These are phyloP conservation scores for Cantharis nigra DNA, from an alignment of 2,888 invertebrate genomes.

Conservation along the genomic window DNA sequence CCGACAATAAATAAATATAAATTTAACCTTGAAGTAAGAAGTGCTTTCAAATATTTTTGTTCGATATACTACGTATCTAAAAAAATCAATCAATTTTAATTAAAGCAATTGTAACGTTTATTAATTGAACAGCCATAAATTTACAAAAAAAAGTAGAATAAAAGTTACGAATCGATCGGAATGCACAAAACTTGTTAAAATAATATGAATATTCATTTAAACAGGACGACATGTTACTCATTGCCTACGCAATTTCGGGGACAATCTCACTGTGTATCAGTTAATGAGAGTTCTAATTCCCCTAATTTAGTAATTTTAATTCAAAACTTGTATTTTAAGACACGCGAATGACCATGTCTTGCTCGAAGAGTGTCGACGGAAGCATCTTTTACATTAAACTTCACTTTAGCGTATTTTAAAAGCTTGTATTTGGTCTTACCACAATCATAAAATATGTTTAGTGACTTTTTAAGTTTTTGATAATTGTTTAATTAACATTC, in stretches of 20 bases:
- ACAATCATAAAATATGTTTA: constrained; percentile 44
- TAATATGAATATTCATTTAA: constrained; percentile 42
- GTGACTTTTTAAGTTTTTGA: constrained; percentile 44
- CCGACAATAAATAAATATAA: neutral
- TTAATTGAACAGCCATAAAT: constrained; percentile 23
- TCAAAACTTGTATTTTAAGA: constrained; percentile 37
- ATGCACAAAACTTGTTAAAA: constrained; percentile 42
- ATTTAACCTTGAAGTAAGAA: neutral
- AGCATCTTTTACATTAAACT: constrained; percentile 46
- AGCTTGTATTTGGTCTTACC: constrained; percentile 40
- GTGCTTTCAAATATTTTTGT: neutral
- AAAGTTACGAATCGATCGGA: constrained; percentile 26
- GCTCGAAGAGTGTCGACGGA: constrained; percentile 36
- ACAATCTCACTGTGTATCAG: constrained; percentile 51
- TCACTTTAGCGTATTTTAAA: constrained; percentile 49
- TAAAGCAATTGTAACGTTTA: neutral
- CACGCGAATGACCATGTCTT: constrained; percentile 43
- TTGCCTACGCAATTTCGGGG: constrained; percentile 35
- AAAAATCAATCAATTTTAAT: neutral
- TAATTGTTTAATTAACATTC: constrained; percentile 54
- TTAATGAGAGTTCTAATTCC: constrained; percentile 55
- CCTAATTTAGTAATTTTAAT: constrained; percentile 53
- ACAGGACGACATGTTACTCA: constrained; percentile 25
- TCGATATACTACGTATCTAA: neutral
- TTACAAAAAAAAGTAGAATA: constrained; percentile 12